Base-by-base conservation (phyloP, 2,113 vertebrate species). In the Charadrius vociferus region DNA sequence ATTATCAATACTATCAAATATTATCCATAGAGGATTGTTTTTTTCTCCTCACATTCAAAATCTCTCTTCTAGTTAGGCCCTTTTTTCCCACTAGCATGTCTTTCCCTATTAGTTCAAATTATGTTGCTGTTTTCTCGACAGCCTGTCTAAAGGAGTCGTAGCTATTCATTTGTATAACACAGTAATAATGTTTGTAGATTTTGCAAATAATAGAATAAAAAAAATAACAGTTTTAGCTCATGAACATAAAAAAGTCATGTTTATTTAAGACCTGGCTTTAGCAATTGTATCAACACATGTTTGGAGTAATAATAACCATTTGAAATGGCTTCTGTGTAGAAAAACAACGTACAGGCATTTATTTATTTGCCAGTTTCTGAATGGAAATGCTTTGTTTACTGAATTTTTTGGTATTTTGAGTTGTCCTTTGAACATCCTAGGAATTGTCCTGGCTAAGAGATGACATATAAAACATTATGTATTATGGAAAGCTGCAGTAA, bases 251-350 rank as follows among this genome's bases (percentile, higher is more conserved):
- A 88, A 93, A 56, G 7, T 65, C 6, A 8, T 87, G 32, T 75
- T 89, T 65, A 82, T 86, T 93, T 96, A 91, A 93, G 63, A 18
- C 63, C 50, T 90, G 82, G 24, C 34, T 91, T 86, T 43, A 85
- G 52, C 26, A 82, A 67, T 26, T 93, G 18, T 82, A 70, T 95
- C 79, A 93, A 88, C 23, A 73, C 55, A 45, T 30, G 5, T 90
- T 94, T 86, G n/a, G 66, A 85, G 59, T 47, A 84, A 85, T 81
- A 97, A 90, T 70, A 87, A 62, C 27, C 12, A 45, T 87, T 83
- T 81, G 34, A 79, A 92, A 92, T 61, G 5, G 3, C 55, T 83
- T 61, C 39, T 70, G 1, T 71, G 63, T 50, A 90, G 63, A 90
- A 81, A 86, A 90, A 14, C 41, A 93, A 32, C 41, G 62, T 27